Evolutionary conservation across 2,113 vertebrate species (phyloP).

Genomic region (Syrrhaptes paradoxus): DNA sequence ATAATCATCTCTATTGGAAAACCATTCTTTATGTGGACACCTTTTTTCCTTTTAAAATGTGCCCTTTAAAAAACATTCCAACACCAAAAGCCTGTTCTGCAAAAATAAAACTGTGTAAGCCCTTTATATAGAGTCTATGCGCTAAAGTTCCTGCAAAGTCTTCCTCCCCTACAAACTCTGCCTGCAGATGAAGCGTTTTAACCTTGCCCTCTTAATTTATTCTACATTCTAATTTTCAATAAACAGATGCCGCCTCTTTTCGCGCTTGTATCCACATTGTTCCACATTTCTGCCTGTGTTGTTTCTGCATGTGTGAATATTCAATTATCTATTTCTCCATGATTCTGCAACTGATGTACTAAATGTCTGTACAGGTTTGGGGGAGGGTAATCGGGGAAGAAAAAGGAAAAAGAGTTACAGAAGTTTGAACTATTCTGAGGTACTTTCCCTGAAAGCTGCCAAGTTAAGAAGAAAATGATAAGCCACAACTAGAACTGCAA

Average conservation of each 20-base stretch:
- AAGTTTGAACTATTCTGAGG: not conserved
- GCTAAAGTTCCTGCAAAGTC: slow-evolving; percentile 23
- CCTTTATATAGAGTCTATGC: not conserved
- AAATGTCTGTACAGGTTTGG: slow-evolving; percentile 17
- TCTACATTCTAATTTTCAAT: slow-evolving; percentile 59
- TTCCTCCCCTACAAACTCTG: slow-evolving; percentile 21
- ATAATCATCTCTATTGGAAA: not conserved
- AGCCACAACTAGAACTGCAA: not conserved
- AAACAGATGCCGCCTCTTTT: slow-evolving; percentile 67
- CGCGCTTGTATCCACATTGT: slow-evolving; percentile 49
- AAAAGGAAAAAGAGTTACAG: not conserved
- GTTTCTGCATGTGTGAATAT: slow-evolving; percentile 63
- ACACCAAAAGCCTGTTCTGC: not conserved
- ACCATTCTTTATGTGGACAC: not conserved
- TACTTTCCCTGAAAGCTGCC: not conserved
- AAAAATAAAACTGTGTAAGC: not conserved
- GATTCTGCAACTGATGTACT: slow-evolving; percentile 36
- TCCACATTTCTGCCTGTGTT: slow-evolving; percentile 56
- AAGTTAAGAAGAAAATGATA: not conserved
- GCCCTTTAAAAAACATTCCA: not conserved
- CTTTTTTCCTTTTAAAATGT: not conserved
- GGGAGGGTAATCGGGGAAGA: not conserved
- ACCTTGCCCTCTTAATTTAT: slow-evolving; percentile 67
- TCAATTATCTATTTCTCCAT: slow-evolving; percentile 44
- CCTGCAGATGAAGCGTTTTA: slow-evolving; percentile 45